Conservation (phyloP, 92 coral and sea anemone genomes). For the Porites cylindrica region DNA sequence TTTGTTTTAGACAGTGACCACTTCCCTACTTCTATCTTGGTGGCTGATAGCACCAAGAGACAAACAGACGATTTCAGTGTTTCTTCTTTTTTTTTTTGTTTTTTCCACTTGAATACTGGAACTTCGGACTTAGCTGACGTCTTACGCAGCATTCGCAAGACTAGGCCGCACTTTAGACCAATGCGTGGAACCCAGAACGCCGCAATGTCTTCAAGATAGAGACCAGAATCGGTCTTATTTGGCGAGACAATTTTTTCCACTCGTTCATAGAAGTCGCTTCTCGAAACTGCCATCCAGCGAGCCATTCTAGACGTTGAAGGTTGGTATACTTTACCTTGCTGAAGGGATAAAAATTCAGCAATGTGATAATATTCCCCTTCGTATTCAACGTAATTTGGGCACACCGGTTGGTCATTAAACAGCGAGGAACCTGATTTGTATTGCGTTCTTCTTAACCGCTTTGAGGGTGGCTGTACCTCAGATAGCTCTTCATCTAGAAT, state of each 20-base stretch:
- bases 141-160: background rate
- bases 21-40: background rate
- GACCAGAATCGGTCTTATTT: background rate
- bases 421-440: background rate
- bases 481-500: background rate
- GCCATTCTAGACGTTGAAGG: background rate
- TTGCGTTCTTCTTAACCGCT: background rate
- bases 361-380: conserved; percentile 48
- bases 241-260: background rate
- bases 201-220: background rate
- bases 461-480: background rate
- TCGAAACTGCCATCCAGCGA: background rate
- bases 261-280: background rate
- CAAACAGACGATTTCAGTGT: conserved; percentile 1
- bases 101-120: background rate
- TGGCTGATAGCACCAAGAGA: background rate
- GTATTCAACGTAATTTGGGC: conserved; percentile 20
- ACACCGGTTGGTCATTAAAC: background rate
- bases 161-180: background rate
- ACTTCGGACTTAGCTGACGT: background rate
- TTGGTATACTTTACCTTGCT: background rate
- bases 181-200: background rate
- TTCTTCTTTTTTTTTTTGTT: background rate
- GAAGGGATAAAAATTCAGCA: background rate
- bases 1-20: no score